phyloP scores from a whole-genome alignment of 2,888 invertebrate species.

The Allacma fusca region DNA sequence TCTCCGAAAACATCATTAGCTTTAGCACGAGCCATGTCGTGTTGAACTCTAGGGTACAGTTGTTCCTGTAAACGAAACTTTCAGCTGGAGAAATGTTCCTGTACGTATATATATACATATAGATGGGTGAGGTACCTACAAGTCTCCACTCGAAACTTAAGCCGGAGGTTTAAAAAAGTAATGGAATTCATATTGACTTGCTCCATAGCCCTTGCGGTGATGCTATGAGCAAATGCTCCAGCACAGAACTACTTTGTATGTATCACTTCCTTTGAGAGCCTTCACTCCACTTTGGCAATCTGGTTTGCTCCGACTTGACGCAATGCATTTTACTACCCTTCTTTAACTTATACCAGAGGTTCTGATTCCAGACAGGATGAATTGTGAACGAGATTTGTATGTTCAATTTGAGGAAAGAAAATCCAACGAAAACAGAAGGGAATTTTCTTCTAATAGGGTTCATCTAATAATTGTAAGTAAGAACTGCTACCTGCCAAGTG shows the following conservation, averaged over 20 bases:
- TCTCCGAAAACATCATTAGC: slow-evolving; percentile 27
- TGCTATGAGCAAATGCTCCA: neutral
- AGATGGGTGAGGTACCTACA: too few relatives aligned
- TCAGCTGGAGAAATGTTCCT: too few relatives aligned
- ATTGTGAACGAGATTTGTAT: neutral
- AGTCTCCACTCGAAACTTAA: too few relatives aligned
- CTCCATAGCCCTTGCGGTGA: too few relatives aligned
- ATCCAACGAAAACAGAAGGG: slow-evolving; percentile 1
- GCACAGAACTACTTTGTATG: neutral
- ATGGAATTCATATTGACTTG: too few relatives aligned
- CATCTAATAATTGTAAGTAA: neutral
- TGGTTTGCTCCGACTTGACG: neutral
- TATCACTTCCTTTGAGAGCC: neutral
- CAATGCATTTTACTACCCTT: neutral
- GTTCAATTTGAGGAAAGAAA: neutral
- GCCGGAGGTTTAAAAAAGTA: too few relatives aligned
- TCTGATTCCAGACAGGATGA: neutral
- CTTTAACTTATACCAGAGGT: neutral
- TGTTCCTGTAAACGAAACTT: neutral
- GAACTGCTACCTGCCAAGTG: neutral
- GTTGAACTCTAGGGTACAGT: neutral
- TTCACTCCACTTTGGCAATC: neutral
- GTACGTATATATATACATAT: too few relatives aligned
- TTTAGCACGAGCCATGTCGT: neutral
- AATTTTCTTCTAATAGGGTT: neutral